Evolutionary conservation across 2,113 vertebrate genomes (phyloP).

Genomic region (Piprites chloris): DNA sequence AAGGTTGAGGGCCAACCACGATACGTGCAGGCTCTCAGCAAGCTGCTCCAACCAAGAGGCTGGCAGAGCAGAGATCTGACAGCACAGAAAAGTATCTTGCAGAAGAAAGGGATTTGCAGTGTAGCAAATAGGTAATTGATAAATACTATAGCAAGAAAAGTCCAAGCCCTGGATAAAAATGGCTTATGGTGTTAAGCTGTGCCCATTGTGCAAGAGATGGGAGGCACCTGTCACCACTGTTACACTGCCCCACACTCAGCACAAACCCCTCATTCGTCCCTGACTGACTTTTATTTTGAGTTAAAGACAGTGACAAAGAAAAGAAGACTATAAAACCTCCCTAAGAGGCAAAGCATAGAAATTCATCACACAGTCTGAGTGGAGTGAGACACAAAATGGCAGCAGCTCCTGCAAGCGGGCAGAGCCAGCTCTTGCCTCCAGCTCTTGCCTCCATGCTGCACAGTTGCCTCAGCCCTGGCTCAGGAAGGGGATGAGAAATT

Average conservation of each 20-base stretch:
- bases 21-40: neutral
- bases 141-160: neutral
- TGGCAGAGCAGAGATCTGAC: neutral
- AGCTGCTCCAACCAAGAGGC: neutral
- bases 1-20: neutral
- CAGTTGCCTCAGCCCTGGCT: neutral
- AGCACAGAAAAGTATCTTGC: neutral
- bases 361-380: neutral
- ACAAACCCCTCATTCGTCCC: neutral
- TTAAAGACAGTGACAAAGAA: neutral
- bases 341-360: neutral
- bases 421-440: neutral
- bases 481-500: neutral
- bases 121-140: neutral
- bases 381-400: neutral
- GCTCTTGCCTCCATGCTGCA: neutral
- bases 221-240: neutral
- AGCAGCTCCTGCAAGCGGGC: neutral
- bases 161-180: neutral
- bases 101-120: neutral
- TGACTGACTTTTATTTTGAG: neutral
- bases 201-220: neutral
- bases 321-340: neutral
- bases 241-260: neutral
- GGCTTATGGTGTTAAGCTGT: neutral